These are phyloP conservation scores for Centropus bengalensis DNA, from an alignment of 2,113 vertebrate genomes.

Conservation along the genomic window DNA sequence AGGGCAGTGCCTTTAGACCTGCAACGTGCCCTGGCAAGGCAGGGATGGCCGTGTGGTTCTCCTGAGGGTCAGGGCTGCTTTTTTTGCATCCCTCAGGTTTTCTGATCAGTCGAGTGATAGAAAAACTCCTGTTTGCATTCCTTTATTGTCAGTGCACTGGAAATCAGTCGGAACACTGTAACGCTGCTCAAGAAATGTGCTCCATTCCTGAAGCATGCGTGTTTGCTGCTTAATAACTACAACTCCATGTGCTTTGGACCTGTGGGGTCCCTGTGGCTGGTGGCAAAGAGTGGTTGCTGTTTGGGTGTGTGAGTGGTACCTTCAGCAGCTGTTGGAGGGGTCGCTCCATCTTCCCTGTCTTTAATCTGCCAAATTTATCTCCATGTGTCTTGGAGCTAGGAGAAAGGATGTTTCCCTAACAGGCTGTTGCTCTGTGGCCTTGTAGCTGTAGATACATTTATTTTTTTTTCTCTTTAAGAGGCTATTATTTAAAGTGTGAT, in stretches of 20 bases:
- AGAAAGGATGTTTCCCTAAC: neutral
- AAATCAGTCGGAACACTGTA: neutral
- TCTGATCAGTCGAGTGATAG: constrained; percentile 36
- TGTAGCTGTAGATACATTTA: neutral
- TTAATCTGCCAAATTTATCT: neutral
- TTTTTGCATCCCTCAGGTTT: neutral
- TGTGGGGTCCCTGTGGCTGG: accelerated
- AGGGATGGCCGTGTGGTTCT: neutral
- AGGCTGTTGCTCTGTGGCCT: neutral
- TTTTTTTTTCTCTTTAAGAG: neutral
- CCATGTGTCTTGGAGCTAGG: neutral
- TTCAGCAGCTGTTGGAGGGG: neutral
- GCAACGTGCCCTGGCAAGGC: neutral
- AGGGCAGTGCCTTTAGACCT: neutral
- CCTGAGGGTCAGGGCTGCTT: neutral
- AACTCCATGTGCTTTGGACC: accelerated
- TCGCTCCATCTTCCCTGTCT: neutral
- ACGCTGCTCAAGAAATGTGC: neutral
- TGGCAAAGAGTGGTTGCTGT: neutral
- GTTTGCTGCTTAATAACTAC: neutral
- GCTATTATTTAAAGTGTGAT: neutral
- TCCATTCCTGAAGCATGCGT: accelerated
- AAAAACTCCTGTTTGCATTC: constrained; percentile 39
- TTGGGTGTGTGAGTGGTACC: neutral
- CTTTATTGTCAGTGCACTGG: neutral